These are phyloP conservation scores for Carpatolechia fugitivella DNA, from an alignment of 2,888 invertebrate species.

Conservation along the genomic window DNA sequence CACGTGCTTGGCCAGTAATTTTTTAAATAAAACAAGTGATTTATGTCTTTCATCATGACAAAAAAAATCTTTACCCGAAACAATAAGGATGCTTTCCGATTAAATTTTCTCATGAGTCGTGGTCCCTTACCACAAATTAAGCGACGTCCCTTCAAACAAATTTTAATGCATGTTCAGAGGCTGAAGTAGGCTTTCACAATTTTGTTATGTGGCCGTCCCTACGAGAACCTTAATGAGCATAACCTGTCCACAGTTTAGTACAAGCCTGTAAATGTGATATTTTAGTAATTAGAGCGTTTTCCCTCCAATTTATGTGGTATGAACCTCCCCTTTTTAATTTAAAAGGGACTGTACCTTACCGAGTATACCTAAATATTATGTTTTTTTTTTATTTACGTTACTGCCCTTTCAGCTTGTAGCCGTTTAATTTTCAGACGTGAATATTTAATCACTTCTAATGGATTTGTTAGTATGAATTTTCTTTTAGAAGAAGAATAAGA, in stretches of 20 bases:
- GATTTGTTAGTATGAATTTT: not conserved
- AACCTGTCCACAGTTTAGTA: slow-evolving; percentile 52
- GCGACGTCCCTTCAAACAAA: slow-evolving; percentile 16
- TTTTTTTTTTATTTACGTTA: slow-evolving; percentile 11
- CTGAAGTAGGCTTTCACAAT: slow-evolving; percentile 44
- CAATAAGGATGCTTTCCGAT: too few species aligned
- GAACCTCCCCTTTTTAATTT: slow-evolving; percentile 51
- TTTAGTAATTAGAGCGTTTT: slow-evolving; percentile 64
- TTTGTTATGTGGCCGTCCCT: slow-evolving; percentile 32
- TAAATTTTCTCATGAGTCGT: not conserved
- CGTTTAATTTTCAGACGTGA: slow-evolving; percentile 3
- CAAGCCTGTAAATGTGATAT: slow-evolving; percentile 55
- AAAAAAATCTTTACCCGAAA: too few species aligned
- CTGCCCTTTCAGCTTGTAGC: not conserved
- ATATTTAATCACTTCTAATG: not conserved
- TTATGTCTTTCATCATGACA: too few species aligned
- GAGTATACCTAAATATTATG: not conserved
- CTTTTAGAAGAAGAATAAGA: not conserved
- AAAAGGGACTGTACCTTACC: slow-evolving; percentile 36
- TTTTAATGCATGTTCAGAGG: slow-evolving; percentile 41
- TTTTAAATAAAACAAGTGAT: too few species aligned
- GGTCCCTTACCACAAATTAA: not conserved
- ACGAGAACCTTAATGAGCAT: slow-evolving; percentile 49
- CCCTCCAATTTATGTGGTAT: slow-evolving; percentile 51
- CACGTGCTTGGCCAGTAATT: too few species aligned